Base-by-base conservation (phyloP, 2,113 vertebrate species). In the Taxidea taxus region DNA sequence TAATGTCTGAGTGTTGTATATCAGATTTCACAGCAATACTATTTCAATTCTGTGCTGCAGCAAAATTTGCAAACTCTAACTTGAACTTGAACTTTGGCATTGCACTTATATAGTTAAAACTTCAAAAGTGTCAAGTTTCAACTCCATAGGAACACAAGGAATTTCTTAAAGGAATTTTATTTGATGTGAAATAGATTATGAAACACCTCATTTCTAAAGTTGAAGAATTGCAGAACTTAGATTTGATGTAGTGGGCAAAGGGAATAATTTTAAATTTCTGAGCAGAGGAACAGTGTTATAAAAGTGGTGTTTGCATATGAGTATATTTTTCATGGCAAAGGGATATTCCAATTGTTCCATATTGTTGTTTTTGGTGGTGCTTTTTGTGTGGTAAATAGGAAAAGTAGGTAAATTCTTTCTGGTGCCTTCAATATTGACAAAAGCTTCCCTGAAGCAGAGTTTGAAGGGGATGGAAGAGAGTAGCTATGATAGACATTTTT, bases 221-320 rank as follows among this genome's bases (percentile, higher is more conserved):
- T 27, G 15, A 90, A 44, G 31, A 92, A 94, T 49, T 94, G 15
- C 13, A 86, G 56, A 91, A 82, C 6, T 90, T 83, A 77, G 39
- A 49, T 12, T 54, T 95, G 72, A 91, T 72, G 25, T 66, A 49
- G n/a, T 66, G 15, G 49, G 27, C 3, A 94, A 82, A 77, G 25
- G 31, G 58, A 92, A 62, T 16, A 54, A 68, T 92, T 95, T 95
- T 54, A 75, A 95, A 54, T 94, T 72, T 85, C 15, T 97, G 49
- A 81, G 34, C 18, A 21, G 56, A 16, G 15, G 20, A 6, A 21
- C 34, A 39, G 18, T 75, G 49, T 94, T 44, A 78, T 74, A 95
- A 84, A 94, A 88, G 78, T 60, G 44, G 42, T 77, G 31, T 87
- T 93, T 91, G 14, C n/a, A 42, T 62, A n/a, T 74, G 64, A 88